Evolutionary conservation across 2,113 vertebrate species (phyloP).

Genomic region (Indicator maculatus): DNA sequence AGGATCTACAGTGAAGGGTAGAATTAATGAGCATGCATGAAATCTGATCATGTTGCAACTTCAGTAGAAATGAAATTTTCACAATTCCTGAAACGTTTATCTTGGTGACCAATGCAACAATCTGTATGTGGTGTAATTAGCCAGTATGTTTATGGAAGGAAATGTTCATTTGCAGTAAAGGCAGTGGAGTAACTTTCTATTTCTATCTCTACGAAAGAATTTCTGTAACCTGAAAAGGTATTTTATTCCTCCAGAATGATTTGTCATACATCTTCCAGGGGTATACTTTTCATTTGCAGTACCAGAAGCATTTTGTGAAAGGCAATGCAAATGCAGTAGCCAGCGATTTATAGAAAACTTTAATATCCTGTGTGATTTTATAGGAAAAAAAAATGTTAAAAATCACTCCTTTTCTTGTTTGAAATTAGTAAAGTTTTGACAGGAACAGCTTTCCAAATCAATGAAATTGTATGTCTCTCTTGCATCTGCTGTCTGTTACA

Average conservation of each 20-base stretch:
- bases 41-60: background rate
- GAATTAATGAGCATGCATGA: background rate
- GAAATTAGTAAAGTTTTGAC: background rate
- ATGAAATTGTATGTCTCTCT: background rate
- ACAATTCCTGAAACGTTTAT: background rate
- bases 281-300: background rate
- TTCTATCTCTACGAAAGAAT: background rate
- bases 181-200: background rate
- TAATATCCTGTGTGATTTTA: background rate
- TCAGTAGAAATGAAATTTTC: background rate
- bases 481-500: background rate
- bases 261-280: background rate
- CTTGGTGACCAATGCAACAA: background rate
- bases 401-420: background rate
- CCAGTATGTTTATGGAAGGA: background rate
- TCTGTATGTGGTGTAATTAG: background rate
- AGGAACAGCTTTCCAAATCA: background rate
- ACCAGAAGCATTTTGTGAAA: constrained; percentile 44
- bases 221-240: background rate
- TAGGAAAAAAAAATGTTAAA: background rate
- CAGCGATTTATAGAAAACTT: background rate
- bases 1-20: background rate
- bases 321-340: background rate
- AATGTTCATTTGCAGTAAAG: background rate
- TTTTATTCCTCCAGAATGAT: background rate